These are phyloP conservation scores for Hololepta plana DNA, from an alignment of 2,888 invertebrate genomes.

Conservation along the genomic window DNA sequence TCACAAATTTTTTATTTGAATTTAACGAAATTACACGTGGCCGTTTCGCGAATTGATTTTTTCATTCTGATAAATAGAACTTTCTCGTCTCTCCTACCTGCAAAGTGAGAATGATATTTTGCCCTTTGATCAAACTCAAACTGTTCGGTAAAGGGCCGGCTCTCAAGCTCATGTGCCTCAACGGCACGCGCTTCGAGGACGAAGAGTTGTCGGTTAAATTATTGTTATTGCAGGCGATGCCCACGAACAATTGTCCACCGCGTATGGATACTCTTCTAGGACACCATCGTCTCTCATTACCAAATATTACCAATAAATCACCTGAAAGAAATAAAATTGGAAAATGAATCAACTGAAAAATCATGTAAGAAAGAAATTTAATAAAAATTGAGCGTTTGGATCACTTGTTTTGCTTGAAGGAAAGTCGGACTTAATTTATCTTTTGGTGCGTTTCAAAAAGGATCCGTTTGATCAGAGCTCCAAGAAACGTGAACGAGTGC, in stretches of 20 bases:
- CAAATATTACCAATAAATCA: conserved; percentile 23
- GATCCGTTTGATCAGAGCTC: too few relatives aligned
- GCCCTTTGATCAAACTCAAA: conserved; percentile 22
- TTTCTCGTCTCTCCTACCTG: conserved; percentile 18
- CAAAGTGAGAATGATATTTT: conserved; percentile 22
- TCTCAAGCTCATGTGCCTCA: conserved; percentile 24
- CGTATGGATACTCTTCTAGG: conserved; percentile 38
- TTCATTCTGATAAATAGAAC: too few relatives aligned
- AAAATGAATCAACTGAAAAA: too few relatives aligned
- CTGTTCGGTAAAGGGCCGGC: conserved; percentile 24
- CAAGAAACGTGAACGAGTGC: too few relatives aligned
- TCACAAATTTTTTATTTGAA: too few relatives aligned
- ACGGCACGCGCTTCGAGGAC: conserved; percentile 17
- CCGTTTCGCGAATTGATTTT: too few relatives aligned
- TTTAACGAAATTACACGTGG: too few relatives aligned
- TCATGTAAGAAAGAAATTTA: conserved; percentile 1
- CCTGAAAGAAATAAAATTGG: conserved; percentile 24
- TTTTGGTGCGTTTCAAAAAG: too few relatives aligned
- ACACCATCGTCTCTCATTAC: conserved; percentile 29
- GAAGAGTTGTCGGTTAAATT: conserved; percentile 6
- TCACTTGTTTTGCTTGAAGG: too few relatives aligned
- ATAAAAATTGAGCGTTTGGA: conserved; percentile 1
- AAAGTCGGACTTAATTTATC: too few relatives aligned
- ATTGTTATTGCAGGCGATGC: too few relatives aligned
- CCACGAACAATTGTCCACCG: conserved; percentile 32